These are phyloP conservation scores for Pimephales promelas DNA, from an alignment of 2,113 vertebrate species.

Conservation along the genomic window DNA sequence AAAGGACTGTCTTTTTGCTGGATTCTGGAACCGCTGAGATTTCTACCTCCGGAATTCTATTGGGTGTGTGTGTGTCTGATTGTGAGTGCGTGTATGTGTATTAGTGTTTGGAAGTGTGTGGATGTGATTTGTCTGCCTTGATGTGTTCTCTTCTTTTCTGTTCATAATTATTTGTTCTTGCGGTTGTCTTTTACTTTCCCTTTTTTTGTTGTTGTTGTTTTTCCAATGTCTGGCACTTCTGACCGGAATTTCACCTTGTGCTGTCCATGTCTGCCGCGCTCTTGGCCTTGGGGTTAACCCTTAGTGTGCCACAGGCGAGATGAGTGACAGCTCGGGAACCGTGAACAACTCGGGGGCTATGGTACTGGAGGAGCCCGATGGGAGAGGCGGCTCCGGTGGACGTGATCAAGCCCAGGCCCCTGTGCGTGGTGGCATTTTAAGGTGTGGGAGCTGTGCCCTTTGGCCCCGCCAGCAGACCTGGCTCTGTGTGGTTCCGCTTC, in stretches of 20 bases:
- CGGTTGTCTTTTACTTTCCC: slow-evolving; percentile 25
- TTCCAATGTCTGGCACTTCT: slow-evolving; percentile 44
- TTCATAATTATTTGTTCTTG: slow-evolving; percentile 55
- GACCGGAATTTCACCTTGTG: slow-evolving; percentile 57
- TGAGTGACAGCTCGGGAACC: slow-evolving; percentile 78
- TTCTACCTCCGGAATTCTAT: slow-evolving; percentile 52
- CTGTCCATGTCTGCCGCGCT: slow-evolving; percentile 55
- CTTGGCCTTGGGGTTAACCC: slow-evolving; percentile 66
- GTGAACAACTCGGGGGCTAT: slow-evolving; percentile 80
- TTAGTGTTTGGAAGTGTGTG: slow-evolving; percentile 61
- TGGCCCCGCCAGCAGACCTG: slow-evolving; percentile 94
- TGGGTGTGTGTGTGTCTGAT: slow-evolving; percentile 59
- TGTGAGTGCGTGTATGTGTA: slow-evolving; percentile 56
- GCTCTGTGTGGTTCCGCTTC: slow-evolving; percentile 89
- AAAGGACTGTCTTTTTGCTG: slow-evolving; percentile 48
- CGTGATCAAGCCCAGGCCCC: slow-evolving; percentile 80
- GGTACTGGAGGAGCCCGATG: slow-evolving; percentile 80
- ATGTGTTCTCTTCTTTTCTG: slow-evolving; percentile 49
- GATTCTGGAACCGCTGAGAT: slow-evolving; percentile 51
- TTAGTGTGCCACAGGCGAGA: slow-evolving; percentile 67
- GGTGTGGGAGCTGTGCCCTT: slow-evolving; percentile 84
- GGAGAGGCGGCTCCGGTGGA: slow-evolving; percentile 71
- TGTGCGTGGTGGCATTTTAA: slow-evolving; percentile 77
- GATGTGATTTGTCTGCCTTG: slow-evolving; percentile 50
- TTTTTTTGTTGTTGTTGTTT: no score